Base-by-base conservation (phyloP, 2,888 invertebrate species). In the Plemyria rubiginata region DNA sequence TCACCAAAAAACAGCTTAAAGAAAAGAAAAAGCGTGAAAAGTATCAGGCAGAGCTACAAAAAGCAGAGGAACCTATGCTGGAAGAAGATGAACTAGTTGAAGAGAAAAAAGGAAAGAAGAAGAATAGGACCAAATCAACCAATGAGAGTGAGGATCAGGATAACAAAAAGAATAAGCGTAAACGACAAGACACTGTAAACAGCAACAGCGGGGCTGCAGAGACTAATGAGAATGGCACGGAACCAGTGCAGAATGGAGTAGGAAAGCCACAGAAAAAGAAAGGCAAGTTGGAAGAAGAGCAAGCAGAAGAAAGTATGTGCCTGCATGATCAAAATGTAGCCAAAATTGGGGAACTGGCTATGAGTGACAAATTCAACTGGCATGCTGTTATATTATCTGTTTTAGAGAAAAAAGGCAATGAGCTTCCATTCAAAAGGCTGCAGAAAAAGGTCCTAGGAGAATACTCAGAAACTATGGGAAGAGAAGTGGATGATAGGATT, bases 361-460 rank as follows among this genome's bases (percentile, higher is more conserved):
- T 81, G 54, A 74, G 69, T 60, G 90, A 87, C 0, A 90, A 87
- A 69, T 94, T 94, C 61, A 84, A 93, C 64, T 94, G 94, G 94
- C 90, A 92, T 71, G 86, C 84, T 7, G 87, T 90, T 4, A 94
- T 94, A 13, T 72, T 91, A 60, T 86, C 92, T 2, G 86, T 94
- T 51, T 80, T 95, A 58, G 77, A 91, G 65, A 88, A 92, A 53
- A 91, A 91, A 74, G 94, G 94, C 5, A 94, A 95, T 70, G 95
- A 95, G 75, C 90, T 97, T 48, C 93, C 95, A 0, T 80, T 96
- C 60, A 96, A 96, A 76, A 96, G 96, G 74, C 86, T 98, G 15
- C 95, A 95, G 73, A 96, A 96, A 80, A 97, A 96, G 87, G 95
- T 97, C 7, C 78, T 96, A 1, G 93, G 94, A 51, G 95, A 94